A percentile compares a stretch with the other conserved stretches of the same genome.
These are phyloP conservation scores for Eristalis tenax DNA, from an alignment of 2,888 invertebrate genomes.

Conservation along the genomic window DNA sequence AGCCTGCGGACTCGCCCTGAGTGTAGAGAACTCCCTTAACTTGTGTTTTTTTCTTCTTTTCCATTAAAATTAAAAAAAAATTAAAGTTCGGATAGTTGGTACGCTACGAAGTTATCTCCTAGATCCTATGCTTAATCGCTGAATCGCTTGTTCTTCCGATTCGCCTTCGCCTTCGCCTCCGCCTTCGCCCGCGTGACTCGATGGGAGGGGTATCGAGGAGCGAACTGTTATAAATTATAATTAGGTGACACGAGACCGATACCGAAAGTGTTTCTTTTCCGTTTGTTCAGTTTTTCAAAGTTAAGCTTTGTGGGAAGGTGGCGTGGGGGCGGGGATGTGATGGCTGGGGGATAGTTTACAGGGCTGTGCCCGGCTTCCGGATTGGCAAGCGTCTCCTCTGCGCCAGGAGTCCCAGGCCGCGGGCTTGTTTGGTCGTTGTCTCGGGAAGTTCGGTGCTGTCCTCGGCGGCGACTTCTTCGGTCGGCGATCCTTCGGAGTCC, in stretches of 20 bases:
- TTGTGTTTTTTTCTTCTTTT: neutral
- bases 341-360: slow-evolving; percentile 73
- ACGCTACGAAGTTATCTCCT: neutral
- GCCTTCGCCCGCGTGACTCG: neutral
- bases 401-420: slow-evolving; percentile 87
- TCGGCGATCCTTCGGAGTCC: slow-evolving; percentile 74
- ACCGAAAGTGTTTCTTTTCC: neutral
- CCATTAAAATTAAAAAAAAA: neutral
- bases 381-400: slow-evolving; percentile 86
- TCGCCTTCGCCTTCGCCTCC: neutral
- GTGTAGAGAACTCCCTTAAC: slow-evolving; percentile 1
- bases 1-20: neutral
- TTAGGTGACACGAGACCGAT: neutral
- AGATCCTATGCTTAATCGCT: neutral
- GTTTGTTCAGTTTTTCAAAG: neutral
- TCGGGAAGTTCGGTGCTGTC: slow-evolving; percentile 82
- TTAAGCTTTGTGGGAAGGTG: neutral
- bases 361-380: slow-evolving; percentile 83
- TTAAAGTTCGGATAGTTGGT: neutral
- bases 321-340: neutral
- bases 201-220: neutral
- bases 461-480: slow-evolving; percentile 81
- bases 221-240: neutral
- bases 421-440: slow-evolving; percentile 83
- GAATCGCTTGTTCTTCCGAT: neutral